These are phyloP conservation scores for Poecile montanus DNA, from an alignment of 2,797 vertebrate species.

Conservation along the genomic window DNA sequence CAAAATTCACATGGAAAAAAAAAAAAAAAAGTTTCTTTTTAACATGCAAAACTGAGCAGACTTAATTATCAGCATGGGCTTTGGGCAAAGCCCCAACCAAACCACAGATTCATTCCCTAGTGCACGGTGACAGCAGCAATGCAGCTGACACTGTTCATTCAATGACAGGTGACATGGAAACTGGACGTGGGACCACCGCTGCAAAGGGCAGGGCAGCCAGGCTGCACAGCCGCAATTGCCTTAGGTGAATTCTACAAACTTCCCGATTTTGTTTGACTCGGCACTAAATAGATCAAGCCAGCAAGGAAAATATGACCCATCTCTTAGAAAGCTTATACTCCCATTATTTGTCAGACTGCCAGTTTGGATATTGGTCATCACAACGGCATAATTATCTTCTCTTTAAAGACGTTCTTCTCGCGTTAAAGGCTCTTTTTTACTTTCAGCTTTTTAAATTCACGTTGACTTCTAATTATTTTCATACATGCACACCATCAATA, in stretches of 20 bases:
- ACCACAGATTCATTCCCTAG: too few species aligned
- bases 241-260: background rate
- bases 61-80: background rate
- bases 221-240: background rate
- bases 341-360: background rate
- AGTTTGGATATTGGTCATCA: background rate
- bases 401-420: background rate
- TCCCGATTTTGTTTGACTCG: background rate
- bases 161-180: rapidly evolving
- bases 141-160: too few species aligned
- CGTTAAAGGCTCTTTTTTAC: background rate
- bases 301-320: background rate
- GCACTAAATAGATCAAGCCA: background rate
- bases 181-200: rapidly evolving
- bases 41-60: background rate
- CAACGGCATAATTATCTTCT: background rate
- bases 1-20: background rate
- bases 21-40: background rate
- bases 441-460: background rate
- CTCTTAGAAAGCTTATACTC: background rate
- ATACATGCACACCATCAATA: background rate
- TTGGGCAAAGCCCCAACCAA: background rate
- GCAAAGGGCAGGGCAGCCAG: background rate
- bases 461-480: background rate
- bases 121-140: rapidly evolving